phyloP scores from a whole-genome alignment of 1,140 invertebrate species.

The Arctopsyche grandis region DNA sequence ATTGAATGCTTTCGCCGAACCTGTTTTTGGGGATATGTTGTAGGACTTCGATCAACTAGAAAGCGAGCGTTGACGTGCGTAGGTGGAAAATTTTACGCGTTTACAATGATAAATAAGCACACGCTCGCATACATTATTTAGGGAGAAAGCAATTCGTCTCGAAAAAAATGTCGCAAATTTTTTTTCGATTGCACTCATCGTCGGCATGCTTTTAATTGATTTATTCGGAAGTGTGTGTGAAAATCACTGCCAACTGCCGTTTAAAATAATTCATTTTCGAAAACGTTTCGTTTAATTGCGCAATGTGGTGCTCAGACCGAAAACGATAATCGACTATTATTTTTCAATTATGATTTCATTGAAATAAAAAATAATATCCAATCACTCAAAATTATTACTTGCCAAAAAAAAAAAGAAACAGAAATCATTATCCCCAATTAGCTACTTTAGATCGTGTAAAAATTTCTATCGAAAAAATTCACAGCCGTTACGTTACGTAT shows the following conservation, averaged over 20 bases:
- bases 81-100: not conserved
- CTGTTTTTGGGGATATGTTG: not conserved
- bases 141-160: too few relatives aligned
- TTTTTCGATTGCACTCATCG: too few relatives aligned
- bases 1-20: slow-evolving; percentile 27
- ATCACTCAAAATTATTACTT: too few relatives aligned
- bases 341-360: slow-evolving; percentile 3
- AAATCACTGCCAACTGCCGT: not conserved
- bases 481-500: too few relatives aligned
- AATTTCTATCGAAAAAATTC: not conserved
- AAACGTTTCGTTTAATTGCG: slow-evolving; percentile 12
- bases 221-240: too few relatives aligned
- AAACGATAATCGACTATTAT: slow-evolving; percentile 1
- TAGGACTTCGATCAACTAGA: slow-evolving; percentile 1
- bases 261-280: not conserved
- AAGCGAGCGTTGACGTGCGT: slow-evolving; percentile 8
- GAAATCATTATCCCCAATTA: slow-evolving; percentile 16
- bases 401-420: not conserved
- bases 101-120: not conserved
- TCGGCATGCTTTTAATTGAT: too few relatives aligned
- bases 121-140: too few relatives aligned
- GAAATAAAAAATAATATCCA: too few relatives aligned
- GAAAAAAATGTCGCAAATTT: too few relatives aligned
- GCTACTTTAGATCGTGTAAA: not conserved
- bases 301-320: not conserved